Base-by-base conservation (phyloP, 2,888 invertebrate species). In the Athetis lepigone region DNA sequence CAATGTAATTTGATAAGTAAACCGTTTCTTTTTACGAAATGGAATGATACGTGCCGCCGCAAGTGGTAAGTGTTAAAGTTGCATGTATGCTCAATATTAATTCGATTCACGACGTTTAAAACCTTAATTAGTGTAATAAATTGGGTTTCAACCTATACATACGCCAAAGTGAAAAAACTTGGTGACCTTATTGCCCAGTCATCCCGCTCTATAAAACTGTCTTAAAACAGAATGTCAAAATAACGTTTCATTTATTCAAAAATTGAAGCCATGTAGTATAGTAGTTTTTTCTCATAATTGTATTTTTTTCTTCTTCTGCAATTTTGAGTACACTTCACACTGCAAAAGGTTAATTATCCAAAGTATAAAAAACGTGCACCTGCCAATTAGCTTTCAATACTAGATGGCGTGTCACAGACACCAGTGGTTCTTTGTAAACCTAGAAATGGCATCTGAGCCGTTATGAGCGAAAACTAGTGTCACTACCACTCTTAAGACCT, bases 291-390 rank as follows among this genome's bases (percentile, higher is more conserved):
- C 6, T 63, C 47, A 62, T 71, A 65, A 62, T 77, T 70, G 51
- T 55, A 29, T 62, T 64, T 70, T 71, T 69, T 69, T 43, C 56
- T 45, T 42, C 47, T 65, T 42, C 61, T 59, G 36, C 18, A 62
- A 68, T 64, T 76, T 70, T 16, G 54, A 70, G 64, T 61, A 59
- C 64, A 76, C 70, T 82, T 79, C 67, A 79, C 75, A 75, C 76
- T 75, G 61, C 49, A 3, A 83, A 85, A 83, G 85, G 87, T 85
- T 85, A 86, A 84, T 79, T 77, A 74, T 19, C 52, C 27, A 61
- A 70, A 70, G 59, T 74, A 72, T 77, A 82, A 82, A 82, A 84
- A 82, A 69, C 45, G 11, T 56, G 37, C 86, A 86, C 70, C 83
- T 85, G 85, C 73, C 84, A 80, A 80, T 81, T 80, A 71, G 47